Percentiles rank a stretch among this genome's conserved stretches.
Conservation (phyloP, 2,888 invertebrate genomes). For the Synanthedon vespiformis region DNA sequence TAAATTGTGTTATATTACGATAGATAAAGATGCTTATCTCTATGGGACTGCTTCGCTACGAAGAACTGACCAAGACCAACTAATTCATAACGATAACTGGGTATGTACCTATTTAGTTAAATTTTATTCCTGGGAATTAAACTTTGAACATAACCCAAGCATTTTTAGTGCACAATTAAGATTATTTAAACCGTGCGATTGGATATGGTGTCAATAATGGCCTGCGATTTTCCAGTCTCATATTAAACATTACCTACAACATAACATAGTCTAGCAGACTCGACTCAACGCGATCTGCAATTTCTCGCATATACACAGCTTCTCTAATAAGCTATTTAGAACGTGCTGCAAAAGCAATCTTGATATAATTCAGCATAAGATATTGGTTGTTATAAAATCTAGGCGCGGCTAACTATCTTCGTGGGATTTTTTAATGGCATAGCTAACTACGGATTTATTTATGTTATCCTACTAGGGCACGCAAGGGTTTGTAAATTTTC, state of each 20-base stretch:
- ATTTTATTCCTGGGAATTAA: too few relatives aligned
- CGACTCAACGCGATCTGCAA: constrained; percentile 1
- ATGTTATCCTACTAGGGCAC: not conserved
- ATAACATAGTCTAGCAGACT: too few relatives aligned
- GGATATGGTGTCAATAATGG: too few relatives aligned
- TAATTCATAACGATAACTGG: too few relatives aligned
- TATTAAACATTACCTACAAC: too few relatives aligned
- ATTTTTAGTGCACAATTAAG: too few relatives aligned
- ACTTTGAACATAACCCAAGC: too few relatives aligned
- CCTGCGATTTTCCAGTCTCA: too few relatives aligned
- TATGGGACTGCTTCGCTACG: not conserved
- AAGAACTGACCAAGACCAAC: not conserved
- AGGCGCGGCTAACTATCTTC: not conserved
- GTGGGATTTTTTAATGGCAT: constrained; percentile 1
- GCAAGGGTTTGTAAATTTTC: too few relatives aligned
- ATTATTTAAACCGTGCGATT: too few relatives aligned
- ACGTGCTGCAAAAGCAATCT: constrained; percentile 7
- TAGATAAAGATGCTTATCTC: not conserved
- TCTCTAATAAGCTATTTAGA: constrained; percentile 1
- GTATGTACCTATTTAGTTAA: too few relatives aligned
- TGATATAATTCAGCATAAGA: constrained; percentile 10
- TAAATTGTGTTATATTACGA: constrained; percentile 35
- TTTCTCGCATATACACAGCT: not conserved
- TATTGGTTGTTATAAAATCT: constrained; percentile 10
- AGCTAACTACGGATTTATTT: constrained; percentile 7